These are phyloP conservation scores for Lepidurus couesii DNA, from an alignment of 1,140 invertebrate species.

Conservation along the genomic window DNA sequence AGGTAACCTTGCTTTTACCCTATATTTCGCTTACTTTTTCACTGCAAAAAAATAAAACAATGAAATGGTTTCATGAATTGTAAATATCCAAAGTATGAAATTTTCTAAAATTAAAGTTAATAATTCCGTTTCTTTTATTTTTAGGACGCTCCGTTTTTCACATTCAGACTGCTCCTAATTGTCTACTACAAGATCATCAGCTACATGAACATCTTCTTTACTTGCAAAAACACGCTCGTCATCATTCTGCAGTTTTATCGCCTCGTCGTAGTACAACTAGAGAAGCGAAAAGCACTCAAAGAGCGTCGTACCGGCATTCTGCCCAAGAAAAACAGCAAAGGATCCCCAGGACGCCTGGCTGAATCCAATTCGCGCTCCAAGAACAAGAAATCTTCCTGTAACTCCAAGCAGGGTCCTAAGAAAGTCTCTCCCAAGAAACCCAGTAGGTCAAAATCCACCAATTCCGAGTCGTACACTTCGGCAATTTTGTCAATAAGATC, in stretches of 20 bases:
- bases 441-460: not conserved
- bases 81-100: too few relatives aligned
- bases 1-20: slow-evolving; percentile 36
- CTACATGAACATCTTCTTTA: slow-evolving; percentile 90
- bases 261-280: slow-evolving; percentile 69
- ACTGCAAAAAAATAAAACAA: slow-evolving; percentile 35
- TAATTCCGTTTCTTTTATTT: not conserved
- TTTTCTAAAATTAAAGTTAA: not conserved
- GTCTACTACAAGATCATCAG: slow-evolving; percentile 78
- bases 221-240: slow-evolving; percentile 80
- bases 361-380: not conserved
- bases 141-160: slow-evolving; percentile 75
- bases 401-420: not conserved
- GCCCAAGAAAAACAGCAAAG: slow-evolving; percentile 35
- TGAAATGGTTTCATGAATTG: not conserved
- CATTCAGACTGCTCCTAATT: slow-evolving; percentile 73
- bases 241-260: slow-evolving; percentile 78
- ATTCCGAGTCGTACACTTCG: not conserved
- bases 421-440: not conserved
- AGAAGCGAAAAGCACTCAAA: slow-evolving; percentile 54
- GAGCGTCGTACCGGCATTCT: slow-evolving; percentile 39
- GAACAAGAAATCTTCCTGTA: not conserved
- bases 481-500: not conserved
- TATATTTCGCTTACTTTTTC: slow-evolving; percentile 27
- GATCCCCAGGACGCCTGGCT: not conserved